Base-by-base conservation (phyloP, 2,888 invertebrate species). In the Carterocephalus palaemon region DNA sequence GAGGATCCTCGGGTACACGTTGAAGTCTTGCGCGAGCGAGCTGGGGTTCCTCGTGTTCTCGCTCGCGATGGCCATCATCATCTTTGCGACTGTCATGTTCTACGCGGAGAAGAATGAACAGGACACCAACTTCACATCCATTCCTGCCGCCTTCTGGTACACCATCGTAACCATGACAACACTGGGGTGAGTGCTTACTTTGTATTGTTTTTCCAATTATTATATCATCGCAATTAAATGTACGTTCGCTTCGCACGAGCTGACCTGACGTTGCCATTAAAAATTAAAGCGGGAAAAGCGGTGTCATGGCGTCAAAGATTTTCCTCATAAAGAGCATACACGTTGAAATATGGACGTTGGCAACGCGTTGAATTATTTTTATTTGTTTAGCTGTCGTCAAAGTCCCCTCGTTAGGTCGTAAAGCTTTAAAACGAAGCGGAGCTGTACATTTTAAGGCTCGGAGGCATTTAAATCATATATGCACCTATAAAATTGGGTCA, bases 151-250 rank as follows among this genome's bases (percentile, higher is more conserved):
- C 60, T 99, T 99, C 87, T 99, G 99, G 99, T 99, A 99, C 89
- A 99, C 99, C 73, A 99, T 99, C 73, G 99, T 99, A 73, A 99
- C 99, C 60, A 99, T 99, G 98, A 99, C 99, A 49, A 99, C 99
- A 36, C 88, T 99, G 57, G 98, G 99, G 98, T 99, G 85, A 95
- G 96, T 93, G 5, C 12, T 28, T 7, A 22, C 4, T 15, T 5
- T 12, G 7, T 31, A 1, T 13, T 31, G 19, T 12, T 31, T 10
- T 32, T 1, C 26, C 4, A 13, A 4, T 33, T 33, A 15, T 36
- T 45, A 24, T 1, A 34, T 58, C 57, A 55, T 49, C 52, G 59
- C 64, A 64, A 70, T 8, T 16, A 71, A n/a, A n/a, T n/a, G n/a
- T n/a, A n/a, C n/a, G n/a, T n/a, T n/a, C n/a, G n/a, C n/a, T n/a